Percentiles rank a stretch among this genome's conserved stretches.
Evolutionary conservation across 2,113 vertebrate genomes (phyloP).

Genomic region (Podarcis muralis): DNA sequence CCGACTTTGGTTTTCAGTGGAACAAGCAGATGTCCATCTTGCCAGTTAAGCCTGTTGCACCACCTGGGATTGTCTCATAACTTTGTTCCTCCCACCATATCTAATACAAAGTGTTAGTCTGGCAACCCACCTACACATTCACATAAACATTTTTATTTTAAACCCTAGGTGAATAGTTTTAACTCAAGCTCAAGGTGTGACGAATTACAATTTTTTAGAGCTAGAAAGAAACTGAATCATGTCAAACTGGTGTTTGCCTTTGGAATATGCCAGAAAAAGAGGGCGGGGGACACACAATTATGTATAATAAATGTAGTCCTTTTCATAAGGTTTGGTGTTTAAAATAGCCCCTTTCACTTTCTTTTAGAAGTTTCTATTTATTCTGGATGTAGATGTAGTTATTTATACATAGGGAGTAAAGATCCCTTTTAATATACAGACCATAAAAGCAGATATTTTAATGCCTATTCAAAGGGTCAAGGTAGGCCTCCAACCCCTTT

Average conservation of each 20-base stretch:
- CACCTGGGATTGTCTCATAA: background rate
- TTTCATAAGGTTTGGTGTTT: conserved; percentile 1
- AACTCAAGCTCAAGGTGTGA: background rate
- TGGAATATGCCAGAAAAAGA: background rate
- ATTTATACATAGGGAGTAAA: background rate
- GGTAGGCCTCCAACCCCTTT: conserved; percentile 34
- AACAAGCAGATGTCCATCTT: background rate
- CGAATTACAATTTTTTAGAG: background rate
- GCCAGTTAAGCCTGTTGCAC: background rate
- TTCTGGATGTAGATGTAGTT: background rate
- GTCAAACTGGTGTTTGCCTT: background rate
- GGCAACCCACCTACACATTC: background rate
- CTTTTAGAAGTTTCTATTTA: background rate
- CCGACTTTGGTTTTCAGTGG: background rate
- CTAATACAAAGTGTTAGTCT: background rate
- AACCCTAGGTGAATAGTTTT: background rate
- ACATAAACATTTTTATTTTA: background rate
- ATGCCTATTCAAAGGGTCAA: conserved; percentile 18
- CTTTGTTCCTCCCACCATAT: background rate
- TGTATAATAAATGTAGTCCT: background rate
- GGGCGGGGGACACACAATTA: background rate
- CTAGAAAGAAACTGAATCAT: background rate
- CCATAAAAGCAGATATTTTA: conserved; percentile 27
- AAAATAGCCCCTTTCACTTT: conserved; percentile 8
- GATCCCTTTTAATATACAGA: too few relatives aligned